These are phyloP conservation scores for Xanthostigma xanthostigma DNA, from an alignment of 2,888 invertebrate genomes.

Conservation along the genomic window DNA sequence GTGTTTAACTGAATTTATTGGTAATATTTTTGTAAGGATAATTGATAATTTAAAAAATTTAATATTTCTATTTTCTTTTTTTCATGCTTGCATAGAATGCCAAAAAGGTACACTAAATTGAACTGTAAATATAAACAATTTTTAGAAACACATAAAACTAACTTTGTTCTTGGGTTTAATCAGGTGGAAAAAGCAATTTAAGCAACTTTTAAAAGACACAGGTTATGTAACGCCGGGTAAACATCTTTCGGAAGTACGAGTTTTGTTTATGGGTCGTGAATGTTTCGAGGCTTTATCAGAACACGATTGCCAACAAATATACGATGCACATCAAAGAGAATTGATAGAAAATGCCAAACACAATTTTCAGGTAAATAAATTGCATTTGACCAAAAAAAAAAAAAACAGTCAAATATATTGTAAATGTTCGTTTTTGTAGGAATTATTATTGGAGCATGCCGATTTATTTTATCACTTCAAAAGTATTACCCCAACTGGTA, in stretches of 20 bases:
- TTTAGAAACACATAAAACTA: too few species aligned
- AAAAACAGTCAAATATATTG: neutral
- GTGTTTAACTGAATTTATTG: too few species aligned
- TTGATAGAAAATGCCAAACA: slow-evolving; percentile 79
- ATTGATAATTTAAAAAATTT: slow-evolving; percentile 8
- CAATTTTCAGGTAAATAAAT: slow-evolving; percentile 56
- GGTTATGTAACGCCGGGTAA: slow-evolving; percentile 94
- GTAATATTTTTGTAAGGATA: too few species aligned
- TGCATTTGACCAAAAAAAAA: neutral
- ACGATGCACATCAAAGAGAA: slow-evolving; percentile 84
- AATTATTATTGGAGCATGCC: slow-evolving; percentile 80
- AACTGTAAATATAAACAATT: too few species aligned
- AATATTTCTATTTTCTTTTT: slow-evolving; percentile 8
- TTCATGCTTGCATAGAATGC: slow-evolving; percentile 15
- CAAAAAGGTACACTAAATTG: slow-evolving; percentile 15
- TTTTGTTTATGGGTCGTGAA: slow-evolving; percentile 85
- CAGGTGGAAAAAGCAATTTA: slow-evolving; percentile 90
- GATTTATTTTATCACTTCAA: slow-evolving; percentile 89
- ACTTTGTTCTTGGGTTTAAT: slow-evolving; percentile 7
- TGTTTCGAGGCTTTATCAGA: slow-evolving; percentile 86
- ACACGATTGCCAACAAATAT: slow-evolving; percentile 80
- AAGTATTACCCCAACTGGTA: slow-evolving; percentile 74
- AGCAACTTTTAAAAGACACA: slow-evolving; percentile 81
- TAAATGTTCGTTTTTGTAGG: slow-evolving; percentile 32
- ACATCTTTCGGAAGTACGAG: slow-evolving; percentile 74